A percentile compares a stretch with the other conserved stretches of the same genome.
phyloP scores from a whole-genome alignment of 2,888 invertebrate species.

The Heteromyza rotundicornis region DNA sequence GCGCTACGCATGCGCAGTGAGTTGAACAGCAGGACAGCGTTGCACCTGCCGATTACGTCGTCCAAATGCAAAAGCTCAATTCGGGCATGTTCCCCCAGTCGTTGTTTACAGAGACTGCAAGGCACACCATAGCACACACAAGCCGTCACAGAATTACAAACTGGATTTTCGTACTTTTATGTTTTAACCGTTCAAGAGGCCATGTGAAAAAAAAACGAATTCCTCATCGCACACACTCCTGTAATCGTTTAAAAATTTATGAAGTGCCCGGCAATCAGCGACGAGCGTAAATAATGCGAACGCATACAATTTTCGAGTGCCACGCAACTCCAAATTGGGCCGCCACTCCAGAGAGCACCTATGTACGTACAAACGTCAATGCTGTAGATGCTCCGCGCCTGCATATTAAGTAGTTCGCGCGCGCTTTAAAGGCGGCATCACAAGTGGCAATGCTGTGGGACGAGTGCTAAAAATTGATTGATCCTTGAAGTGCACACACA shows the following conservation, averaged over 20 bases:
- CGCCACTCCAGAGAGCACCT: not conserved
- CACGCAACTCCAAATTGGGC: not conserved
- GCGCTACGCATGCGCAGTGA: too few species aligned
- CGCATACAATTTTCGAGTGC: not conserved
- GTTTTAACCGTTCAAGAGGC: not conserved
- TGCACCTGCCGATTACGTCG: slow-evolving; percentile 4
- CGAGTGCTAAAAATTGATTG: slow-evolving; percentile 2
- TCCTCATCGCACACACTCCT: too few species aligned
- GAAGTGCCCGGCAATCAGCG: not conserved
- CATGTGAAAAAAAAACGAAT: not conserved
- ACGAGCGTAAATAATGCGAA: not conserved
- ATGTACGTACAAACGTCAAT: too few species aligned
- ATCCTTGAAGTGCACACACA: not conserved
- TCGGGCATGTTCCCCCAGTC: not conserved
- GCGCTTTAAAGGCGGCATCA: too few species aligned
- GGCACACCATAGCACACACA: not conserved
- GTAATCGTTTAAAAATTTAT: too few species aligned
- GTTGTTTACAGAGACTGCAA: not conserved
- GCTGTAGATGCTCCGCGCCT: not conserved
- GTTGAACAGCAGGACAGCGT: not conserved
- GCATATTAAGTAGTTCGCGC: not conserved
- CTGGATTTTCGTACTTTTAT: not conserved
- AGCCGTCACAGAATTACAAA: not conserved
- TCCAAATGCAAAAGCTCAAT: not conserved
- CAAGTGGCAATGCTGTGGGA: not conserved